Base-by-base conservation (phyloP, 2,113 vertebrate species). In the Ceuthmochares aereus region DNA sequence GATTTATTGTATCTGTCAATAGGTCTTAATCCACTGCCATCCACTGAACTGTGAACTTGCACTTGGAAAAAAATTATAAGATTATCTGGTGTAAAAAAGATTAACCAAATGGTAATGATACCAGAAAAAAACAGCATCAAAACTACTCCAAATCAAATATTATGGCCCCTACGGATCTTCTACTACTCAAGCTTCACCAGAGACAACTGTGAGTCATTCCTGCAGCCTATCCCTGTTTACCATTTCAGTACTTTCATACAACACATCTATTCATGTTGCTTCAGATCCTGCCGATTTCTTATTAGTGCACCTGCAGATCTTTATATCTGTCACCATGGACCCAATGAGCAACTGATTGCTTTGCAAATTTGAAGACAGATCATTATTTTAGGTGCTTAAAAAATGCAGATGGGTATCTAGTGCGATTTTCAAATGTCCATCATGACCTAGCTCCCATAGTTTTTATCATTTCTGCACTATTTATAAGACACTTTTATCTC, bases 401-500 rank as follows among this genome's bases (percentile, higher is more conserved):
- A 96, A 87, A 40, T 63, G 62, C n/a, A 94, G 66, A 76, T 68
- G 7, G 7, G 6, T 73, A 66, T 64, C 58, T 47, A 79, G 26
- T 51, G 54, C 32, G 70, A 91, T 93, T 96, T 95, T 93, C 29
- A 87, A 94, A 76, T 76, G 51, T 10, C 29, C 30, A 60, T 51
- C 22, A 45, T 45, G 62, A 76, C n/a, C 47, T 76, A 45, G 36
- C 22, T 73, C 21, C 40, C 66, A 79, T 49, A 20, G 21, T 37
- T 93, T 82, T 91, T 45, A 62, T 55, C 2, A 64, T 88, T 87
- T 81, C 73, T 62, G 69, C 32, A 69, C n/a, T 94, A 95, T 87
- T 96, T 90, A 59, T 49, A 94, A 84, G 66, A 69, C 17, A 93
- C 62, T 54, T 96, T 95, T 72, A 84, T 94, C 10, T 15, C 25